phyloP scores from a whole-genome alignment of 2,113 vertebrate genomes.

The Silurus meridionalis region DNA sequence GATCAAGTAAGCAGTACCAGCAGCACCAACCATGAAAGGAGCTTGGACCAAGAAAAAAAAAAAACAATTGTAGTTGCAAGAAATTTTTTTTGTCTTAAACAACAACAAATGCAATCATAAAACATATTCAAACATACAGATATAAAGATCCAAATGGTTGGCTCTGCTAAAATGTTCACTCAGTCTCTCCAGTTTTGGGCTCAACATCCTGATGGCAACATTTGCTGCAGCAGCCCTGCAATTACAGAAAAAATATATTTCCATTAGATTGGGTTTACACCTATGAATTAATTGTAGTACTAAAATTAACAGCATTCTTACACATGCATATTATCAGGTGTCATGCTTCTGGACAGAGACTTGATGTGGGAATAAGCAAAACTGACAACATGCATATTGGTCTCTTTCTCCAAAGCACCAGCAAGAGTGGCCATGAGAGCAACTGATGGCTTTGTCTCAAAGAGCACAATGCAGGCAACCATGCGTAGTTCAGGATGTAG shows the following conservation, averaged over 20 bases:
- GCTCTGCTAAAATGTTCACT: slow-evolving; percentile 77
- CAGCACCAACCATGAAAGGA: slow-evolving; percentile 75
- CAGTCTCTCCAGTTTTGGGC: slow-evolving; percentile 68
- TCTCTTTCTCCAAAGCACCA: slow-evolving; percentile 71
- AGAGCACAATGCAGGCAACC: slow-evolving; percentile 77
- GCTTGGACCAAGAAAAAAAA: slow-evolving; percentile 57
- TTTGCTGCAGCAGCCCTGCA: slow-evolving; percentile 80
- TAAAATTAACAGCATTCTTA: slow-evolving; percentile 64
- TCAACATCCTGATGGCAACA: slow-evolving; percentile 77
- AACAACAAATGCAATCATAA: not conserved
- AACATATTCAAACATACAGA: slow-evolving; percentile 69
- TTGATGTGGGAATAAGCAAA: slow-evolving; percentile 83
- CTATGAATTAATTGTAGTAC: not conserved
- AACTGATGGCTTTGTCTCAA: slow-evolving; percentile 77
- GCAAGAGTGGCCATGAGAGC: slow-evolving; percentile 72
- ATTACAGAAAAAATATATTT: slow-evolving; percentile 9
- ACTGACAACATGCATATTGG: slow-evolving; percentile 77
- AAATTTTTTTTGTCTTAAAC: not conserved
- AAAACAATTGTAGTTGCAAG: not conserved
- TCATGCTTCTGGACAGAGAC: slow-evolving; percentile 72
- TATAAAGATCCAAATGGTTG: slow-evolving; percentile 61
- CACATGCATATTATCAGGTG: slow-evolving; percentile 67
- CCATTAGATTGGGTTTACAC: not conserved
- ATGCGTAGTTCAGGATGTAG: slow-evolving; percentile 76
- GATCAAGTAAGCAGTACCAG: slow-evolving; percentile 74